Percentiles rank a stretch among this genome's conserved stretches.
phyloP scores from a whole-genome alignment of 2,888 invertebrate species.

The Electrophaes corylata region DNA sequence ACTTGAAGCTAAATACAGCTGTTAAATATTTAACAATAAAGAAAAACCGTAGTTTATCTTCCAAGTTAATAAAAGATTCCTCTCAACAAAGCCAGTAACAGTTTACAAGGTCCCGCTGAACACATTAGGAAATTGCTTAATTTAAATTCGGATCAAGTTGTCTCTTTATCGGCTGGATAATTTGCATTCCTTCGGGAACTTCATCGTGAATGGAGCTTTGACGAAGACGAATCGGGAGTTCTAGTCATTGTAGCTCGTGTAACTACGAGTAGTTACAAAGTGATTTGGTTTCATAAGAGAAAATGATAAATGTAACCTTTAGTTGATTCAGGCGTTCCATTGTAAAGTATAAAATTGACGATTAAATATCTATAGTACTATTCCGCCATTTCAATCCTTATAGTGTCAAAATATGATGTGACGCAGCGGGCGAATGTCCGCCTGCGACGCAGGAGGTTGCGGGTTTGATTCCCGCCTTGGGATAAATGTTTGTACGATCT shows the following conservation, averaged over 20 bases:
- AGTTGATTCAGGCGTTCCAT: no score
- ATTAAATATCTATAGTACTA: no score
- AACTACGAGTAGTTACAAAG: no score
- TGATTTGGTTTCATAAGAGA: no score
- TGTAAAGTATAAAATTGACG: no score
- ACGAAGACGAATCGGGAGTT: conserved; percentile 16
- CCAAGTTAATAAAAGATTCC: conserved; percentile 19
- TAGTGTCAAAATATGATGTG: no score
- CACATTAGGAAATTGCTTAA: conserved; percentile 38
- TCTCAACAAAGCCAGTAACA: conserved; percentile 27
- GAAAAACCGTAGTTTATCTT: conserved; percentile 18
- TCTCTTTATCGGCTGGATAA: conserved; percentile 29
- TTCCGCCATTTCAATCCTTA: no score
- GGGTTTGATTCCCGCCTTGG: no score
- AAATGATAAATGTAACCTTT: no score
- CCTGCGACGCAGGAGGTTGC: no score
- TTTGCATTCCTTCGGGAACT: conserved; percentile 30
- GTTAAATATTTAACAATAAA: background rate
- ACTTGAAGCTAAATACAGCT: background rate
- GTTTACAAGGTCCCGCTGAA: conserved; percentile 12
- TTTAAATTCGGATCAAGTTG: conserved; percentile 37
- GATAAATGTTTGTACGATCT: no score
- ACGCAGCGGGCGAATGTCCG: no score
- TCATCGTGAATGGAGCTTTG: conserved; percentile 5
- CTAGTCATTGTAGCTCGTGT: background rate